These are phyloP conservation scores for Tetragonula carbonaria DNA, from an alignment of 2,888 invertebrate species.

Conservation along the genomic window DNA sequence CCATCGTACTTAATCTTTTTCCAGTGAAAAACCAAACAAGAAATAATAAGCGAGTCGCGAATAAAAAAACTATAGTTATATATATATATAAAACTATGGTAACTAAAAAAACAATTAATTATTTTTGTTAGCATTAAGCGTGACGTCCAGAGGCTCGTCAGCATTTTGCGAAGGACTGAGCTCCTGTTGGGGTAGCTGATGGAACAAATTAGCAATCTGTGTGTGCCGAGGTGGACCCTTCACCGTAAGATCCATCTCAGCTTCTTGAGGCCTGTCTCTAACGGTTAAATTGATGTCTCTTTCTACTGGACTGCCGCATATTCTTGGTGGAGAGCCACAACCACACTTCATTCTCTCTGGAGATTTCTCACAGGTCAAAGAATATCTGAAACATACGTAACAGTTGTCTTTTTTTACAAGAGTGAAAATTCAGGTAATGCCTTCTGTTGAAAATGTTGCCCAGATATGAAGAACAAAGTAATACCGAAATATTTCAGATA, in stretches of 20 bases:
- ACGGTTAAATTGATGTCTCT: slow-evolving; percentile 50
- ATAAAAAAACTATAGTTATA: neutral
- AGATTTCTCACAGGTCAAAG: slow-evolving; percentile 78
- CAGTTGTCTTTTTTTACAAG: neutral
- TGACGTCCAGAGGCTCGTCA: slow-evolving; percentile 82
- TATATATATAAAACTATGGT: neutral
- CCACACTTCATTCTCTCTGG: slow-evolving; percentile 79
- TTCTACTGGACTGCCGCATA: slow-evolving; percentile 73
- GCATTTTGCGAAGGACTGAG: slow-evolving; percentile 74
- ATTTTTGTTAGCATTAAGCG: slow-evolving; percentile 78
- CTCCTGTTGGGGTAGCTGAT: slow-evolving; percentile 75
- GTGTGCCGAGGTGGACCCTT: slow-evolving; percentile 76
- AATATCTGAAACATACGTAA: slow-evolving; percentile 69
- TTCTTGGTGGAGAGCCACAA: slow-evolving; percentile 76
- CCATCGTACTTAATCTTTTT: slow-evolving; percentile 5
- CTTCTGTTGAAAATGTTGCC: too few species aligned
- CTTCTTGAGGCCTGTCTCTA: slow-evolving; percentile 77
- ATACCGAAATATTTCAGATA: too few species aligned
- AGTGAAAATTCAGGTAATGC: neutral
- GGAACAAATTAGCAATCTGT: slow-evolving; percentile 75
- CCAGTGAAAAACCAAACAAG: neutral
- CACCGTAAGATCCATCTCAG: slow-evolving; percentile 82
- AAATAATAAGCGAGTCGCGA: neutral
- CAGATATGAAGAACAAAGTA: too few species aligned
- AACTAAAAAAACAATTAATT: slow-evolving; percentile 60